Conservation (phyloP, 2,113 vertebrate genomes). For the Dicaeum eximium region DNA sequence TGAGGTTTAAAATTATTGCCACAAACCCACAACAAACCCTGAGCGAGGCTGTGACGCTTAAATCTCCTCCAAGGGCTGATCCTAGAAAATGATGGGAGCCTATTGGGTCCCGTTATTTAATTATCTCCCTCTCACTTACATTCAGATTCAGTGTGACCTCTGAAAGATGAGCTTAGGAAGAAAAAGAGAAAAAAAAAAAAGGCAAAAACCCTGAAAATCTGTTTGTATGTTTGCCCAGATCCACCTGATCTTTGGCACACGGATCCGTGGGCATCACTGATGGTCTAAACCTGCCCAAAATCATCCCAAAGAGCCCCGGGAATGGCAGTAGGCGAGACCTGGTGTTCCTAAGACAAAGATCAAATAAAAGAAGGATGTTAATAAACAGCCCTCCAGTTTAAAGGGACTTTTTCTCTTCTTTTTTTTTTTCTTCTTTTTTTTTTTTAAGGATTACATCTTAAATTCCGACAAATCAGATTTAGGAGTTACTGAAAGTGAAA, state of each 20-base stretch:
- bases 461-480: constrained; percentile 89
- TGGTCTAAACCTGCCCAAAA: not conserved
- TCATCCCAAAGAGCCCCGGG: not conserved
- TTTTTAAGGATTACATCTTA: constrained; percentile 83
- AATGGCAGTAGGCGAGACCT: not conserved
- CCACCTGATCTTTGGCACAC: not conserved
- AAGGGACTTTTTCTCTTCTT: constrained; percentile 63
- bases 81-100: not conserved
- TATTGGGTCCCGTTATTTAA: constrained; percentile 2
- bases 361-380: constrained; percentile 71
- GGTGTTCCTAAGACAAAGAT: constrained; percentile 75
- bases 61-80: not conserved
- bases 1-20: not conserved
- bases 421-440: constrained; percentile 61
- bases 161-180: not conserved
- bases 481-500: constrained; percentile 85
- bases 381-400: constrained; percentile 78
- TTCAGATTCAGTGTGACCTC: not conserved
- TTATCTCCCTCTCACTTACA: not conserved
- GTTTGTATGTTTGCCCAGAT: not conserved
- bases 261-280: accelerated
- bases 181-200: too few species aligned
- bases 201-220: not conserved
- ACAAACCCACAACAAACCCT: not conserved
- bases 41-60: not conserved